A percentile compares a stretch with the other conserved stretches of the same genome.
These are phyloP conservation scores for Melikaiella ostensackeni DNA, from an alignment of 2,888 invertebrate genomes.

Conservation along the genomic window DNA sequence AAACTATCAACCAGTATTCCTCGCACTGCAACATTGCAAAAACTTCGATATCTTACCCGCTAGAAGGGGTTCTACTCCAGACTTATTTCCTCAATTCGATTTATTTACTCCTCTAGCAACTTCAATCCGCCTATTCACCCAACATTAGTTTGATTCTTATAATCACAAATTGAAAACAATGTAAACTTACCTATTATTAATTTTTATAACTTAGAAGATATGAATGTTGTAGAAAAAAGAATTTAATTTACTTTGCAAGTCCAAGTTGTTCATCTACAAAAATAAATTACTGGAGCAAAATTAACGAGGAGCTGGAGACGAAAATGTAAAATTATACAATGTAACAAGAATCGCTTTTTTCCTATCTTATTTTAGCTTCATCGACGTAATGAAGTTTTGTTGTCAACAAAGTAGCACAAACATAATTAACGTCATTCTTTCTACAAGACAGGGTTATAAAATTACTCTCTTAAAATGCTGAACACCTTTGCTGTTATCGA, in stretches of 20 bases:
- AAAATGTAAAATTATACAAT: neutral
- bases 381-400: slow-evolving; percentile 62
- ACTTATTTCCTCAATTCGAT: neutral
- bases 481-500: slow-evolving; percentile 38
- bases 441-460: slow-evolving; percentile 58
- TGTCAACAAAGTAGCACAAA: slow-evolving; percentile 62
- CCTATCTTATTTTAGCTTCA: slow-evolving; percentile 41
- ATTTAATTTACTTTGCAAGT: neutral
- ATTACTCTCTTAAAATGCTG: slow-evolving; percentile 43
- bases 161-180: too few relatives aligned
- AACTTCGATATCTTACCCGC: slow-evolving; percentile 42
- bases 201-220: too few relatives aligned
- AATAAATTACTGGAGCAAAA: neutral
- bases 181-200: too few relatives aligned
- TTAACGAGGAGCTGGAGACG: neutral
- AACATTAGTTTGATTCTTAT: too few relatives aligned
- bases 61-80: slow-evolving; percentile 13
- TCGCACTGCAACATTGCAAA: neutral
- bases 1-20: slow-evolving; percentile 15
- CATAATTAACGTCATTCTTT: slow-evolving; percentile 61
- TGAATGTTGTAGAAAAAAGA: neutral
- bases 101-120: neutral
- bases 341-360: neutral
- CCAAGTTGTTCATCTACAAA: neutral
- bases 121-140: neutral